Conservation (phyloP, 1,140 invertebrate species). For the Drosophila fuyamai region DNA sequence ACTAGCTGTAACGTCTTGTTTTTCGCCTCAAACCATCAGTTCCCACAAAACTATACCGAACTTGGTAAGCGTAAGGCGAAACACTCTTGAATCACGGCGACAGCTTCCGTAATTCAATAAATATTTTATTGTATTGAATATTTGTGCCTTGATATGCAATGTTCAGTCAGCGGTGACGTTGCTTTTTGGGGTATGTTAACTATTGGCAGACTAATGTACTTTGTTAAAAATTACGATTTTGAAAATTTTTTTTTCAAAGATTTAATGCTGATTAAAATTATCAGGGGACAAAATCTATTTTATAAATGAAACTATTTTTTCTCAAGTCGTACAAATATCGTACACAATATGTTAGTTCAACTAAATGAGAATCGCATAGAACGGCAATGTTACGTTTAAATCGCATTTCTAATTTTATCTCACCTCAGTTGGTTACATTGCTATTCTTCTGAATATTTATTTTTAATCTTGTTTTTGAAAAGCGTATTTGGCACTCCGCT, state of each 20-base stretch:
- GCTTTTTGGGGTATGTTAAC: background rate
- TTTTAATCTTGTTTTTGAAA: background rate
- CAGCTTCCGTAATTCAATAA: slow-evolving; percentile 80
- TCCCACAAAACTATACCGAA: slow-evolving; percentile 22
- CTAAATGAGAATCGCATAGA: background rate
- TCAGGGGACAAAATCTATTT: too few species aligned
- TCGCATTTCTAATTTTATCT: too few species aligned
- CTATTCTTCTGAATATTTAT: background rate
- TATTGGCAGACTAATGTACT: background rate
- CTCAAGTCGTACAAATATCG: too few species aligned
- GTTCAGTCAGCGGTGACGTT: slow-evolving; percentile 6
- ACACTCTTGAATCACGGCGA: slow-evolving; percentile 62
- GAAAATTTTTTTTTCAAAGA: too few species aligned
- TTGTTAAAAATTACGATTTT: too few species aligned
- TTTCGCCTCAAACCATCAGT: slow-evolving; percentile 8
- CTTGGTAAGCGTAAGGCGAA: slow-evolving; percentile 6
- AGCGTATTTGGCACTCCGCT: slow-evolving; percentile 3
- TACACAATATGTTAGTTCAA: too few species aligned
- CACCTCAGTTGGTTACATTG: too few species aligned
- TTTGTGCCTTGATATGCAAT: slow-evolving; percentile 45
- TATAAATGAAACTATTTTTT: too few species aligned
- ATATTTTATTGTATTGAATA: slow-evolving; percentile 69
- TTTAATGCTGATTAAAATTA: too few species aligned
- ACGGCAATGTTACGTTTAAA: background rate
- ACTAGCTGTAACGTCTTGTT: slow-evolving; percentile 29